Evolutionary conservation across 92 coral and sea anemone genomes (phyloP).

Genomic region (Siderastrea siderea): DNA sequence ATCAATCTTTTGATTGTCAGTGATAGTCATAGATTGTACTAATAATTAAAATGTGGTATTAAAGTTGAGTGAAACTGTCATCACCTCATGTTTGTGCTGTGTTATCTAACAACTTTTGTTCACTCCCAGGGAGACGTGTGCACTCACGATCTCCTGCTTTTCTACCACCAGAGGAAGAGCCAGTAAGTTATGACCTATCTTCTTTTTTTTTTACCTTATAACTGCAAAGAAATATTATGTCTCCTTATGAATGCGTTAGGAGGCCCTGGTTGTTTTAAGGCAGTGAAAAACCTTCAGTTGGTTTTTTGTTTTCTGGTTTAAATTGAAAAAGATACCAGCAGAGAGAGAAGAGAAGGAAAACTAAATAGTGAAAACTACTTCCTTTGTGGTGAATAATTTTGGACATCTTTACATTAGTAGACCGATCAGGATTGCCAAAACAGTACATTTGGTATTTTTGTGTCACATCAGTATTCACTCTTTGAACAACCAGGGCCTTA

Average conservation of each 20-base stretch:
- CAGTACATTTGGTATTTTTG: too few species aligned
- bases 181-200: conserved; percentile 72
- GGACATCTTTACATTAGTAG: too few species aligned
- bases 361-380: too few species aligned
- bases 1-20: neutral
- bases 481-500: neutral
- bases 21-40: neutral
- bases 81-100: conserved; percentile 14
- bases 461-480: neutral
- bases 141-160: conserved; percentile 91
- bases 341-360: too few species aligned
- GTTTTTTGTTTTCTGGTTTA: too few species aligned
- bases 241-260: neutral
- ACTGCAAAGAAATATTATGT: neutral
- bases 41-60: too few species aligned
- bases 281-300: too few species aligned
- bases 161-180: conserved; percentile 90
- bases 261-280: too few species aligned
- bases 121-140: conserved; percentile 76
- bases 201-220: neutral
- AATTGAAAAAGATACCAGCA: too few species aligned
- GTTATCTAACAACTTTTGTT: conserved; percentile 51
- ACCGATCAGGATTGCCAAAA: neutral
- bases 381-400: too few species aligned
- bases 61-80: neutral